These are phyloP conservation scores for Formica selysi DNA, from an alignment of 1,140 invertebrate genomes.

Conservation along the genomic window DNA sequence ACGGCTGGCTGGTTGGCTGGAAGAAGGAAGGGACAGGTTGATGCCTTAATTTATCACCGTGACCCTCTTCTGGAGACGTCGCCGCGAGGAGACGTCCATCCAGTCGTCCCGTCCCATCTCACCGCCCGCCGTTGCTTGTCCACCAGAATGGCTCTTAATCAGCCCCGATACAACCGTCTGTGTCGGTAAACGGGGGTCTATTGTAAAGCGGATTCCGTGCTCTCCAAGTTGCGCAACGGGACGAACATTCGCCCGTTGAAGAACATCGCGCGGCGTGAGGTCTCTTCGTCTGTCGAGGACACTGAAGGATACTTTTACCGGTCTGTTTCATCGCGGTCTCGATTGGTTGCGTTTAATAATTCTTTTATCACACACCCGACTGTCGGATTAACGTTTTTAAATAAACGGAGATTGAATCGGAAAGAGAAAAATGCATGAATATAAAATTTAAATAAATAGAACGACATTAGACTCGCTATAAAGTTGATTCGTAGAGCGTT, in stretches of 20 bases:
- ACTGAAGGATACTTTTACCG: not conserved
- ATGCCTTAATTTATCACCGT: constrained; percentile 81
- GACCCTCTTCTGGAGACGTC: constrained; percentile 73
- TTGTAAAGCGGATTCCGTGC: constrained; percentile 57
- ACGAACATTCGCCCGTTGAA: not conserved
- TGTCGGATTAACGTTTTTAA: constrained; percentile 9
- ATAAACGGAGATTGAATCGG: not conserved
- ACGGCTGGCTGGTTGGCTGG: constrained; percentile 44
- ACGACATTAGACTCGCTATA: not conserved
- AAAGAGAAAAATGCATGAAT: not conserved
- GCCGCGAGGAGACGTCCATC: constrained; percentile 58
- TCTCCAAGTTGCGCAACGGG: not conserved
- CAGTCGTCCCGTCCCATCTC: not conserved
- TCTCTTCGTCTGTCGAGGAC: not conserved
- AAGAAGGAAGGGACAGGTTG: constrained; percentile 60
- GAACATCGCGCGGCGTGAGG: constrained; percentile 1
- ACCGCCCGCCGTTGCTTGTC: constrained; percentile 44
- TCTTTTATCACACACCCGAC: not conserved
- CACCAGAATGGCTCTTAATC: constrained; percentile 73
- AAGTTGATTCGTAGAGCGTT: not conserved
- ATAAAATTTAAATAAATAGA: not conserved
- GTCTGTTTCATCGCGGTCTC: not conserved
- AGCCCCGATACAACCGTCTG: constrained; percentile 69
- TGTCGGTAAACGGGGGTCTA: constrained; percentile 65
- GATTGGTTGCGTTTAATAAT: not conserved